These are phyloP conservation scores for Neotragus pygmaeus DNA, from an alignment of 2,113 vertebrate genomes.

Conservation along the genomic window DNA sequence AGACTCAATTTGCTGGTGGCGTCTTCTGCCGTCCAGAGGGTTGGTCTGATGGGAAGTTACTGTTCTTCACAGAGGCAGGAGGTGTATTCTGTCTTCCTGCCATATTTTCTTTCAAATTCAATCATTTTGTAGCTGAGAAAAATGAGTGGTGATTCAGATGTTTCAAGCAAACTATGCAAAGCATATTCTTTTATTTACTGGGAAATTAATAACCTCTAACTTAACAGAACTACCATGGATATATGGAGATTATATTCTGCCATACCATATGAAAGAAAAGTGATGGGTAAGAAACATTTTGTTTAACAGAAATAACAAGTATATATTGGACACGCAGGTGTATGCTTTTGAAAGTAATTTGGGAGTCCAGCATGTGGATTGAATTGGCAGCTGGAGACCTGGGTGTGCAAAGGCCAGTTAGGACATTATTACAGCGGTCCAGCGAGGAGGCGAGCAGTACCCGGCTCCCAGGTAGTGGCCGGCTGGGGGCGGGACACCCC, in stretches of 20 bases:
- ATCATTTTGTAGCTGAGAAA: background rate
- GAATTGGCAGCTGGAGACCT: no score
- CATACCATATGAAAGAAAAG: background rate
- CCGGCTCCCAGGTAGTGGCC: no score
- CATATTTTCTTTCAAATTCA: background rate
- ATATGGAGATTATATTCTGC: background rate
- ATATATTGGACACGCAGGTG: background rate
- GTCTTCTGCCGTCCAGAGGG: background rate
- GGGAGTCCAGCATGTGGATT: background rate
- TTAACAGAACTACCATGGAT: background rate
- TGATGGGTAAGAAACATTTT: background rate
- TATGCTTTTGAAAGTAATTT: background rate
- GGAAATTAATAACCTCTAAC: background rate
- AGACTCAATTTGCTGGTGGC: background rate
- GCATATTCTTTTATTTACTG: background rate
- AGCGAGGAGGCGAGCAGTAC: no score
- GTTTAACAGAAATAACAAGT: background rate
- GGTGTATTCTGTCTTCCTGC: background rate
- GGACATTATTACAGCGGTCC: no score
- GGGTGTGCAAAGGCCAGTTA: no score
- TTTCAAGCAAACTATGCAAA: conserved; percentile 24
- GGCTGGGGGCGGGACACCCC: no score
- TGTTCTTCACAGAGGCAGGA: background rate
- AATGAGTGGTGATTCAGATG: conserved; percentile 8
- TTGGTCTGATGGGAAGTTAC: background rate